phyloP scores from a whole-genome alignment of 2,113 vertebrate genomes.

The Neofelis nebulosa region DNA sequence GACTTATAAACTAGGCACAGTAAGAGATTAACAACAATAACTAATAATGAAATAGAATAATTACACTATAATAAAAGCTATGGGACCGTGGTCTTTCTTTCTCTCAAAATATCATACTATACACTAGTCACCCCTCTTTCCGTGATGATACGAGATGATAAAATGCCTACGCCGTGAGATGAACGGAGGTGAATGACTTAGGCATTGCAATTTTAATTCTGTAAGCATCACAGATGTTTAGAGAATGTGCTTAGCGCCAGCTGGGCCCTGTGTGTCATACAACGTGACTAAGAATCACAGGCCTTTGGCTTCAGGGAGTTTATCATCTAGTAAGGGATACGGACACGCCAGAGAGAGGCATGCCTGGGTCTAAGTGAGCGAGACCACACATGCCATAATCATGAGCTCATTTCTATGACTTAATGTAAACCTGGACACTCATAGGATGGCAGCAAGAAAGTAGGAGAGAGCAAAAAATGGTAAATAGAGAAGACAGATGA shows the following conservation, averaged over 20 bases:
- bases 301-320: neutral
- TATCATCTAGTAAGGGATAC: neutral
- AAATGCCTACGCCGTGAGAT: neutral
- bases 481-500: neutral
- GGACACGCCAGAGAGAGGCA: neutral
- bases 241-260: accelerated
- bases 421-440: neutral
- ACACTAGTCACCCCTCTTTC: neutral
- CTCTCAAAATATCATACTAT: neutral
- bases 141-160: neutral
- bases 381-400: neutral
- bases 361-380: neutral
- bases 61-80: neutral
- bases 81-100: neutral
- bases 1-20: neutral
- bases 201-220: neutral
- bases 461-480: neutral
- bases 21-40: neutral
- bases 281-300: neutral
- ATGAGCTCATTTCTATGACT: neutral
- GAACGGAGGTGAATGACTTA: neutral
- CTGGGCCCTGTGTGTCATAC: neutral
- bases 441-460: neutral
- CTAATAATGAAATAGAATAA: neutral
- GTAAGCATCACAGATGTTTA: neutral